A percentile compares a stretch with the other conserved stretches of the same genome.
Evolutionary conservation across 2,888 invertebrate species (phyloP).

Genomic region (Lasioglossum oenotherae): DNA sequence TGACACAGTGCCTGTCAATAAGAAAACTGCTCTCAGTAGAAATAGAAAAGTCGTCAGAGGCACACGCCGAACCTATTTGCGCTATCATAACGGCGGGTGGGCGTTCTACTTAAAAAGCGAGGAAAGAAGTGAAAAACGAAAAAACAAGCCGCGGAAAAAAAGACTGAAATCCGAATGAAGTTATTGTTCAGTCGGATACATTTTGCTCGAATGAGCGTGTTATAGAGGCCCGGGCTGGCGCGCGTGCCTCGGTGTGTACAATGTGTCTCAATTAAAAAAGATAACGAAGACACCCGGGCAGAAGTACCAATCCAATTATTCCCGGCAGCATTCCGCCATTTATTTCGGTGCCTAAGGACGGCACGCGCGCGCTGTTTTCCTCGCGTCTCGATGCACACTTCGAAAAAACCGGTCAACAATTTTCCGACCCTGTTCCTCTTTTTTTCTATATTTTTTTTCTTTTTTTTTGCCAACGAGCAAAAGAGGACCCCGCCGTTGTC

Average conservation of each 20-base stretch:
- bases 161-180: not conserved
- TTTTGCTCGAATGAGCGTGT: conserved; percentile 19
- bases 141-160: not conserved
- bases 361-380: conserved; percentile 18
- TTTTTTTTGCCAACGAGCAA: not conserved
- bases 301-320: conserved; percentile 67
- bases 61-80: not conserved
- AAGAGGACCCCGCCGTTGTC: not conserved
- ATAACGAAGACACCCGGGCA: conserved; percentile 55
- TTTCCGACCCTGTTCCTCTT: not conserved
- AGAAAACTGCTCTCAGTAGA: not conserved
- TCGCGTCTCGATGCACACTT: conserved; percentile 41
- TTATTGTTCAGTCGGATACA: conserved; percentile 11
- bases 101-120: not conserved
- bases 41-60: not conserved
- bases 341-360: conserved; percentile 44
- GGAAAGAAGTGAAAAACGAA: not conserved
- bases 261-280: conserved; percentile 64
- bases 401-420: conserved; percentile 39
- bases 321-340: conserved; percentile 46
- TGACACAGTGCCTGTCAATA: not conserved
- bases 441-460: too few species aligned
- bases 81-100: not conserved
- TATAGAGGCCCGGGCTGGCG: not conserved
- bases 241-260: conserved; percentile 15